phyloP scores from a whole-genome alignment of 2,113 vertebrate genomes.

The Porphyrio hochstetteri region DNA sequence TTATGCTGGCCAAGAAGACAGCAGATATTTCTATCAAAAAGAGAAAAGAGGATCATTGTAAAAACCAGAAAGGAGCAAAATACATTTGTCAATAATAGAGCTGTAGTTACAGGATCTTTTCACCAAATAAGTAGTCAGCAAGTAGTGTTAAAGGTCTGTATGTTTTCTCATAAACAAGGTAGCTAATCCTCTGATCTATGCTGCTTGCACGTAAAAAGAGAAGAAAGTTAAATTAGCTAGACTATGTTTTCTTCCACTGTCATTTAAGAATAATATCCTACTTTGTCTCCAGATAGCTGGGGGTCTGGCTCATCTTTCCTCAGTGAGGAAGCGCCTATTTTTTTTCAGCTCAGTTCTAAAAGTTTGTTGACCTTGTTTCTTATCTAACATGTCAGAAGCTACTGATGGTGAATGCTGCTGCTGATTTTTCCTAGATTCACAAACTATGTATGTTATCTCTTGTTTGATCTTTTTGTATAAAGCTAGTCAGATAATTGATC shows the following conservation, averaged over 20 bases:
- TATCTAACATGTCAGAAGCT: neutral
- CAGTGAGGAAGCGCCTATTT: neutral
- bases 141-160: neutral
- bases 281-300: neutral
- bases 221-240: neutral
- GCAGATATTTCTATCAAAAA: neutral
- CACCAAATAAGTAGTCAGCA: neutral
- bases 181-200: neutral
- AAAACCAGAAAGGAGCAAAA: neutral
- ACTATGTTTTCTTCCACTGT: neutral
- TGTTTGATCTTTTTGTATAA: conserved; percentile 8
- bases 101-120: neutral
- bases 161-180: neutral
- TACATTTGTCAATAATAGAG: neutral
- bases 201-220: neutral
- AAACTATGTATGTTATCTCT: neutral
- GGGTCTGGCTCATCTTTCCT: neutral
- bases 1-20: neutral
- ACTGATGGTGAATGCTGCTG: neutral
- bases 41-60: neutral
- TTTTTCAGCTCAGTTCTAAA: neutral
- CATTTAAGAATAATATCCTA: neutral
- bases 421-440: neutral
- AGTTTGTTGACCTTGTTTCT: conserved; percentile 33
- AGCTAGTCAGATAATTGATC: conserved; percentile 37